phyloP scores from a whole-genome alignment of 2,888 invertebrate genomes.

The Drosophila pseudotalamancana region DNA sequence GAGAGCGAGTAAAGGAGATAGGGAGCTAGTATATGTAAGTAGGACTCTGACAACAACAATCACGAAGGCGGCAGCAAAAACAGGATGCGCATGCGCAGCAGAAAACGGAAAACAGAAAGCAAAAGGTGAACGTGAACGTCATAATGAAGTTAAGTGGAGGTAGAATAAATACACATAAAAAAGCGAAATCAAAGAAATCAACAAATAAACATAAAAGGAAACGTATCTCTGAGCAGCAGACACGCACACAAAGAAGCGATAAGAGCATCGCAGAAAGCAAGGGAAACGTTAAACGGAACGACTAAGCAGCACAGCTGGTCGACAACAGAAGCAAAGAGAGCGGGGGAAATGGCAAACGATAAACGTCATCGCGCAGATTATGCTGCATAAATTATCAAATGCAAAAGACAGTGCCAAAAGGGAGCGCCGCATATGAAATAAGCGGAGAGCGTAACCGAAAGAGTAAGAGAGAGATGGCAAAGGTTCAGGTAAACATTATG shows the following conservation, averaged over 20 bases:
- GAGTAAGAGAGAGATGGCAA: conserved; percentile 5
- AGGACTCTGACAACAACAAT: conserved; percentile 50
- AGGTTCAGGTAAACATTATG: conserved; percentile 43
- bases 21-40: conserved; percentile 38
- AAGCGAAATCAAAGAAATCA: conserved; percentile 76
- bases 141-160: conserved; percentile 56
- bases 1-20: conserved; percentile 4
- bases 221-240: conserved; percentile 54
- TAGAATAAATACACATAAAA: conserved; percentile 48
- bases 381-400: conserved; percentile 76
- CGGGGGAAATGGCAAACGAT: conserved; percentile 64
- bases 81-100: conserved; percentile 73
- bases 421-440: conserved; percentile 50
- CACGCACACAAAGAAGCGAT: conserved; percentile 43
- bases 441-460: not conserved
- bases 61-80: conserved; percentile 52
- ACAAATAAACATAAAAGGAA: conserved; percentile 74
- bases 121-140: conserved; percentile 68
- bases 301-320: conserved; percentile 10
- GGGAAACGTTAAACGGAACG: conserved; percentile 30
- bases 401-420: conserved; percentile 67
- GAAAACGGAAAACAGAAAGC: conserved; percentile 49
- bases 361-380: conserved; percentile 75
- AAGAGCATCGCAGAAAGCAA: conserved; percentile 43
- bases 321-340: conserved; percentile 8